Base-by-base conservation (phyloP, 2,797 vertebrate genomes). In the Malurus leucopterus region DNA sequence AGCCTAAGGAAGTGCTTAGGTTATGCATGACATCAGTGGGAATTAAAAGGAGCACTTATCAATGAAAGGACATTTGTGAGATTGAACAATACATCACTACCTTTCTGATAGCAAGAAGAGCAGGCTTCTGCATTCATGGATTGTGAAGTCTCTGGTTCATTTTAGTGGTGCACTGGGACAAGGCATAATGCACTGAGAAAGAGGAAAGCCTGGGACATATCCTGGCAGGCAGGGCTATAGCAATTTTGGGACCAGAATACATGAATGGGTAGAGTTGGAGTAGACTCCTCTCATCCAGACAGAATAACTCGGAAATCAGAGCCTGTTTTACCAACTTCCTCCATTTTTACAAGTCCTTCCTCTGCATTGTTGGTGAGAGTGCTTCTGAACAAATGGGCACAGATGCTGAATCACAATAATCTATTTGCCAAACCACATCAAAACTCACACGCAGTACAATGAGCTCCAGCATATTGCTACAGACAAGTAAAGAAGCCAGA, bases 121-220 rank as follows among this genome's bases (percentile, higher is more conserved):
- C 17, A 8, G 8, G 0, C 8, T 91, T 57, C 53, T 63, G 17
- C 17, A 8, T 53, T 24, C n/a, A 43, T 38, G n/a, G 44, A 32
- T 67, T 27, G 14, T 50, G 44, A 30, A 3, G 1, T 41, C 63
- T 67, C 34, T 68, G 12, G 1, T 41, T 86, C 34, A 67, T 16
- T 2, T 43, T 49, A n/a, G 9, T 47, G 58, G 20, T 3, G 4
- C 3, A 1, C 3, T 30, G 32, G 8, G 26, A 53, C 22, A 21
- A 36, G 27, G 10, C 59, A 71, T 13, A 21, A n/a, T 40, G 43
- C 53, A 30, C 21, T 59, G 70, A 57, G 70, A 73, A 68, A 30
- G 9, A 80, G 14, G 11, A 69, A 63, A 88, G 13, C 20, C 21
- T 36, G 18, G 41, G 11, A 53, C 8, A 9, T 43, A 19, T 43